Evolutionary conservation across 2,113 vertebrate genomes (phyloP), one percentile per base, ranked within the genome.

Genomic region (Syngnathoides biaculeatus): DNA sequence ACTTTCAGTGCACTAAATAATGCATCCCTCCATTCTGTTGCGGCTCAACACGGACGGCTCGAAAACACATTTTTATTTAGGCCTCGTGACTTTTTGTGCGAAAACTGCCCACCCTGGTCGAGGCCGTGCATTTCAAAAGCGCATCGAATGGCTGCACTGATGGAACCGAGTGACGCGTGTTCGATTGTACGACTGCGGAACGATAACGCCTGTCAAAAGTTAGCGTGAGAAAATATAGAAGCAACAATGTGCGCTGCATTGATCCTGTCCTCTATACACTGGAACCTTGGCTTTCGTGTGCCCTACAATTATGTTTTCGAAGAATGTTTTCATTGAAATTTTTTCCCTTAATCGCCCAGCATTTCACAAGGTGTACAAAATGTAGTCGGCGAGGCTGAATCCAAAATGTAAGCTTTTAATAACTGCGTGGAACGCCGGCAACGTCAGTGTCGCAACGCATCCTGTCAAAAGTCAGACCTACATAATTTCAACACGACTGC

Each of bases 1-100:
- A 78, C 82, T 83, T 57, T 72, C 68, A 72, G 62, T 48, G 13
- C 42, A 17, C 64, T 90, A 73, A 93, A 92, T 89, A 87, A 91
- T 87, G 72, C 68, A 90, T 88, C 59, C 19, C 42, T 73, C 72
- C 69, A 72, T 88, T 73, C 83, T 79, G 82, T 71, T 60, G 77
- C 77, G 53, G 71, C 69, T 43, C 40, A 15, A 15, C n/a, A 5
- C 22, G 22, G 22, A 43, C 39, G 26, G 60, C 13, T 2, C 43
- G 22, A 69, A 79, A 75, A 78, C 59, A 60, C 69, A 19, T 43
- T 10, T 67, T 63, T 65, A 62, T 74, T 62, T 62, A 43, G 60
- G 40, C 67, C 78, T 79, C 43, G 64, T 69, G 65, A 66, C 30
- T 35, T 52, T 64, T 62, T 75, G 67, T 40, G 55, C 47, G 48